A percentile compares a stretch with the other conserved stretches of the same genome.
phyloP scores from a whole-genome alignment of 2,797 vertebrate genomes.

The Neomorphus geoffroyi region DNA sequence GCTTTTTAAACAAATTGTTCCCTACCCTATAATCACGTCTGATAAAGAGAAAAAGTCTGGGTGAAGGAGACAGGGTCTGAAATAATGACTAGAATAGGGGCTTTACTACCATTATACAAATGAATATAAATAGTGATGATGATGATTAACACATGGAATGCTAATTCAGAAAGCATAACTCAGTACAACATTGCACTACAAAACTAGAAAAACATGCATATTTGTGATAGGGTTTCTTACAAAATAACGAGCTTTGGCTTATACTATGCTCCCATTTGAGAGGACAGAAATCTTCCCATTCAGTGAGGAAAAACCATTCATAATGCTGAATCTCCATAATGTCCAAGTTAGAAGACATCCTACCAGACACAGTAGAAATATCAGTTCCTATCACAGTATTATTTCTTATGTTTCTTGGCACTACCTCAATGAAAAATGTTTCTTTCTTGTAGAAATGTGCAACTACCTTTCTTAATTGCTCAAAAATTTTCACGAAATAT shows the following conservation, averaged over 20 bases:
- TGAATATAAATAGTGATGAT: conserved; percentile 23
- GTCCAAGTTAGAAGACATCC: background rate
- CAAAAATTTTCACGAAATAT: background rate
- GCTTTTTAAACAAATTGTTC: conserved; percentile 6
- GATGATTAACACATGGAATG: background rate
- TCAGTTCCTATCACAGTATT: background rate
- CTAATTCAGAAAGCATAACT: background rate
- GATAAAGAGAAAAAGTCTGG: conserved; percentile 1
- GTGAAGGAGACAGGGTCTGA: background rate
- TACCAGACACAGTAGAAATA: background rate
- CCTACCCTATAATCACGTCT: conserved; percentile 12
- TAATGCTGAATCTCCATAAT: background rate
- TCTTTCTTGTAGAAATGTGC: background rate
- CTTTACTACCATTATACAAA: conserved; percentile 32
- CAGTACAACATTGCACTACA: background rate
- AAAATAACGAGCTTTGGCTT: background rate
- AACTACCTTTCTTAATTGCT: background rate
- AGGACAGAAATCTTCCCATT: background rate
- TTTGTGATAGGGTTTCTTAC: background rate
- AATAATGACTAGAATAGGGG: background rate
- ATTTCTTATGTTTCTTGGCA: background rate
- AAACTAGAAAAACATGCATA: background rate
- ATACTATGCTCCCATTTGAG: background rate
- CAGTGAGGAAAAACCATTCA: background rate
- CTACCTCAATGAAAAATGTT: background rate